phyloP scores from a whole-genome alignment of 1,140 invertebrate species.

The Drosophila lacteicornis region DNA sequence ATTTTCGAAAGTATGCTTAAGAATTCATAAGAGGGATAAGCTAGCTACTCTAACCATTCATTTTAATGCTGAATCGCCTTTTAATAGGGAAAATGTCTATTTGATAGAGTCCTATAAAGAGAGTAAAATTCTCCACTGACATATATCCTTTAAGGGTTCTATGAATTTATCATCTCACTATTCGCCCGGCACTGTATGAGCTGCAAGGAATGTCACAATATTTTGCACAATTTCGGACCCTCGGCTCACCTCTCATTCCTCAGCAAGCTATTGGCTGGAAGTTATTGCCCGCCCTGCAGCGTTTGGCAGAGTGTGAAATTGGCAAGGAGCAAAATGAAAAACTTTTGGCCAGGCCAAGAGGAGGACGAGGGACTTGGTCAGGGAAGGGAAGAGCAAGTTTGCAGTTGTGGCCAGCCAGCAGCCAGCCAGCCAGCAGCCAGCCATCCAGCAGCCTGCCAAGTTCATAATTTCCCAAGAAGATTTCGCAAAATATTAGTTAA shows the following conservation, averaged over 20 bases:
- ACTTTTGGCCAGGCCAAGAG: conserved; percentile 56
- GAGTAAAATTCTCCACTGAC: neutral
- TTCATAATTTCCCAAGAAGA: conserved; percentile 76
- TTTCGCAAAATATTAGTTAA: conserved; percentile 82
- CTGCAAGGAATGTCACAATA: conserved; percentile 41
- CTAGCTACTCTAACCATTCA: neutral
- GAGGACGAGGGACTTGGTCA: neutral
- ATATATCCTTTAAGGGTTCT: neutral
- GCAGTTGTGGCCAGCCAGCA: conserved; percentile 24
- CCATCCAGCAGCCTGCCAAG: conserved; percentile 41
- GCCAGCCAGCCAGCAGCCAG: conserved; percentile 17
- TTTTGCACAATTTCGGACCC: conserved; percentile 43
- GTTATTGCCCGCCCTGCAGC: conserved; percentile 71
- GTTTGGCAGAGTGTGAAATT: conserved; percentile 82
- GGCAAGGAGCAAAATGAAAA: conserved; percentile 79
- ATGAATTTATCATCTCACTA: conserved; percentile 3
- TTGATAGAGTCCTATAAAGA: conserved; percentile 8
- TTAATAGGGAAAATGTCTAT: neutral
- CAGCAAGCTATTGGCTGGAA: conserved; percentile 56
- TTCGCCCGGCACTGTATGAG: neutral
- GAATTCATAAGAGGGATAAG: too few species aligned
- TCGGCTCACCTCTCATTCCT: conserved; percentile 35
- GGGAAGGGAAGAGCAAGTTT: conserved; percentile 1
- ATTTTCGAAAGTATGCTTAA: too few species aligned
- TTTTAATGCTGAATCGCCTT: neutral